Conservation (phyloP, 2,797 vertebrate species). For the Urocyon cinereoargenteus region DNA sequence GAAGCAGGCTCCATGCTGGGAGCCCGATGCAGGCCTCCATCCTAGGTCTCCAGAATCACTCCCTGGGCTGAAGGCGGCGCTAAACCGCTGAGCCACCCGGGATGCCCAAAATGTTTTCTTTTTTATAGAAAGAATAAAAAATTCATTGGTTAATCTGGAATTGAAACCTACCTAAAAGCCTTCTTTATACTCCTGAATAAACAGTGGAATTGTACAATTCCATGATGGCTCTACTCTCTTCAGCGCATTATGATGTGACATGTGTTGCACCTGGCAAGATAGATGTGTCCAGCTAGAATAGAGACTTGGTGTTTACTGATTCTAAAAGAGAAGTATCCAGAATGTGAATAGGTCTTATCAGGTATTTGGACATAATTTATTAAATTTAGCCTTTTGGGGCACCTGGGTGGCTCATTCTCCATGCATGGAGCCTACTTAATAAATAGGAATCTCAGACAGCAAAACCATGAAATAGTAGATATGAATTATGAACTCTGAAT, state of each 20-base stretch:
- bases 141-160: constrained; percentile 9
- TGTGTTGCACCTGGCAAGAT: not conserved
- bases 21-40: too few relatives aligned
- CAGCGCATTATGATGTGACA: not conserved
- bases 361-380: not conserved
- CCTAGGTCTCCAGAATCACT: too few relatives aligned
- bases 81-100: too few relatives aligned
- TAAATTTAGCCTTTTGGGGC: not conserved
- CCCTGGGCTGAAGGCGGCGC: too few relatives aligned
- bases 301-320: not conserved
- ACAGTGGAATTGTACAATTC: not conserved
- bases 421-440: not conserved
- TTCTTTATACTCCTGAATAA: constrained; percentile 6
- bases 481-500: not conserved
- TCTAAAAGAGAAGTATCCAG: constrained; percentile 28
- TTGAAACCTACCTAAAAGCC: not conserved
- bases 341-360: not conserved
- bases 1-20: too few relatives aligned
- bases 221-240: not conserved
- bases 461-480: not conserved
- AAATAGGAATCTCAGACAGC: not conserved
- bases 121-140: constrained; percentile 14
- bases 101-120: not conserved
- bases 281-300: not conserved
- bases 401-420: not conserved